phyloP scores from a whole-genome alignment of 2,113 vertebrate genomes.

The Ciconia maguari region DNA sequence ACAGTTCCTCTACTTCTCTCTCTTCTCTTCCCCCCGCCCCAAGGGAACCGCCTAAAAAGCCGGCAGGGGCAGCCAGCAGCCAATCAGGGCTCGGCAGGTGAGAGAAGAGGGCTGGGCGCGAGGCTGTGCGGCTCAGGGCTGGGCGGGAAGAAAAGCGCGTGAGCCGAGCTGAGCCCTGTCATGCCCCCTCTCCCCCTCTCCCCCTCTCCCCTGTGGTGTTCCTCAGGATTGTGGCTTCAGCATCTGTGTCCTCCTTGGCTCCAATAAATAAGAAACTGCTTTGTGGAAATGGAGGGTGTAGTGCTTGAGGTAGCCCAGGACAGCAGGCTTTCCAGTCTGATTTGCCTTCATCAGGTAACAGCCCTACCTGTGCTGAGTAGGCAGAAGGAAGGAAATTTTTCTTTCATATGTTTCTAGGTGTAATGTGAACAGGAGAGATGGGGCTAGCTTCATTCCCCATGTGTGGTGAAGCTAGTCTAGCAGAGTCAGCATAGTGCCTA shows the following conservation, averaged over 20 bases:
- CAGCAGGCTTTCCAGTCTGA: rapidly evolving
- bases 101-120: rapidly evolving
- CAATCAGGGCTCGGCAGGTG: neutral
- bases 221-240: neutral
- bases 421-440: rapidly evolving
- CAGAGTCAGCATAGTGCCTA: rapidly evolving
- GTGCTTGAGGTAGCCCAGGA: rapidly evolving
- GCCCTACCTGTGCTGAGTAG: neutral
- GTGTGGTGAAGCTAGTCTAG: rapidly evolving
- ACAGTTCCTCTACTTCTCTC: rapidly evolving
- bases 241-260: neutral
- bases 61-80: too few species aligned
- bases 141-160: neutral
- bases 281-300: neutral
- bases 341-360: rapidly evolving
- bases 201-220: too few species aligned
- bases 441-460: rapidly evolving
- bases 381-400: neutral
- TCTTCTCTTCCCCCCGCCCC: neutral
- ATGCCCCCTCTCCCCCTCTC: too few species aligned
- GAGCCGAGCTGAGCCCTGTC: rapidly evolving
- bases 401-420: rapidly evolving
- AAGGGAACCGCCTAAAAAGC: rapidly evolving
- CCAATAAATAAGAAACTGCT: rapidly evolving
- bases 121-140: rapidly evolving